Evolutionary conservation across 2,113 vertebrate species (phyloP).

Genomic region (Tor tambroides): DNA sequence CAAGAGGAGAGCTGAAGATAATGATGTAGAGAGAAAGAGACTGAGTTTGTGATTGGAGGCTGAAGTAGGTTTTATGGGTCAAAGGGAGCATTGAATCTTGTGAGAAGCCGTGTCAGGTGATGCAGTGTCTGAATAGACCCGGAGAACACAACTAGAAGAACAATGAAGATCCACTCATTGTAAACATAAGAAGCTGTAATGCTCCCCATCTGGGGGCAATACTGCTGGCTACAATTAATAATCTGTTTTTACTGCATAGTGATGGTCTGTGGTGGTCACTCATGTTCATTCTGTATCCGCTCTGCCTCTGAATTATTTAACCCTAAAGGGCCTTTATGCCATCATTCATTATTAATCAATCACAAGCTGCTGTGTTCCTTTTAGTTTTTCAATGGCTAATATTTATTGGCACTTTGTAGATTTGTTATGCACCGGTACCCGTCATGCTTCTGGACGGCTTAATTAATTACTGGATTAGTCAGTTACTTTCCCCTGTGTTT

Average conservation of each 20-base stretch:
- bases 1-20: constrained; percentile 46
- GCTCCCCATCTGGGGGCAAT: constrained; percentile 6
- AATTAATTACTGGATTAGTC: constrained; percentile 37
- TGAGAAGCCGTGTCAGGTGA: background rate
- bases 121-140: background rate
- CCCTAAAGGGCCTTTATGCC: constrained; percentile 64
- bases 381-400: constrained; percentile 54
- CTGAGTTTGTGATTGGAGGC: background rate
- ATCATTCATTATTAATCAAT: constrained; percentile 74
- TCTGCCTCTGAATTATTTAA: constrained; percentile 74
- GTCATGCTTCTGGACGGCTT: constrained; percentile 36
- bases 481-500: constrained; percentile 12
- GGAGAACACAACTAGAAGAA: background rate
- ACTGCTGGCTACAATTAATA: constrained; percentile 59
- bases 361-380: constrained; percentile 56
- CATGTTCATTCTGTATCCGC: constrained; percentile 47
- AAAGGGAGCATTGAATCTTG: background rate
- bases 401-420: background rate
- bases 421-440: background rate
- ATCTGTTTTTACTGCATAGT: constrained; percentile 56
- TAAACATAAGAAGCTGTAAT: constrained; percentile 27
- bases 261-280: constrained; percentile 62
- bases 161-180: constrained; percentile 29
- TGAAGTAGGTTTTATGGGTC: constrained; percentile 15
- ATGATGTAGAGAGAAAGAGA: constrained; percentile 38